Evolutionary conservation across 2,797 vertebrate genomes (phyloP), one percentile per base, ranked within the genome.

Genomic region (Ctenopoma kingsleyae): DNA sequence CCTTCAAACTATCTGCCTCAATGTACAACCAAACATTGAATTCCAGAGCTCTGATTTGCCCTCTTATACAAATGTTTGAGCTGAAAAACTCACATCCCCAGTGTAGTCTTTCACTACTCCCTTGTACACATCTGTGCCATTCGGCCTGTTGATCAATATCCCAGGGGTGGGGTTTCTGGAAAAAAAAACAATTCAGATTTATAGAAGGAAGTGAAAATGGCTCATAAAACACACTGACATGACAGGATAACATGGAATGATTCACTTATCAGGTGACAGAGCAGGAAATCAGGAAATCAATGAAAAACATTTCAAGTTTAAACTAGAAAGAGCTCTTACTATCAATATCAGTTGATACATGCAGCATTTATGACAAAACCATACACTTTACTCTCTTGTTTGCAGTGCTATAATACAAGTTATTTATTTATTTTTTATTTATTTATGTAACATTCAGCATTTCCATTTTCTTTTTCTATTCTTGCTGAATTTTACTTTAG

Each of bases 151-250:
- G 90, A 99, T 98, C 74, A 99, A 1, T 13, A 95, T 74, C 4
- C 97, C 98, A 2, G 95, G 95, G 2, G 97, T 99, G 17, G 97
- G 98, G 85, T 99, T 99, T 0, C 98, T 99, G 90, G 20, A 23
- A 71, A 44, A 48, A 71, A 64, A 55, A 71, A 44, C 13, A 63
- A n/a, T 3, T 65, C 4, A 57, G 38, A 30, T 30, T 25, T 5
- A 15, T 1, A 63, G 10, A 44, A 27, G 78, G 85, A 87, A 86
- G 70, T 65, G 57, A 1, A 83, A 80, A 38, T 0, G 0, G 62
- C 81, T 82, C 81, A 84, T 35, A 40, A 3, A 76, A 57, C 48
- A 59, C 3, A 16, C 8, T 40, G 1, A 6, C 13, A 41, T 46
- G 12, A 73, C 9, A 19, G 1, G 4, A 17, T 2, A 46, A 12